Conservation (phyloP, 2,888 invertebrate species). For the Ectobius pallidus region DNA sequence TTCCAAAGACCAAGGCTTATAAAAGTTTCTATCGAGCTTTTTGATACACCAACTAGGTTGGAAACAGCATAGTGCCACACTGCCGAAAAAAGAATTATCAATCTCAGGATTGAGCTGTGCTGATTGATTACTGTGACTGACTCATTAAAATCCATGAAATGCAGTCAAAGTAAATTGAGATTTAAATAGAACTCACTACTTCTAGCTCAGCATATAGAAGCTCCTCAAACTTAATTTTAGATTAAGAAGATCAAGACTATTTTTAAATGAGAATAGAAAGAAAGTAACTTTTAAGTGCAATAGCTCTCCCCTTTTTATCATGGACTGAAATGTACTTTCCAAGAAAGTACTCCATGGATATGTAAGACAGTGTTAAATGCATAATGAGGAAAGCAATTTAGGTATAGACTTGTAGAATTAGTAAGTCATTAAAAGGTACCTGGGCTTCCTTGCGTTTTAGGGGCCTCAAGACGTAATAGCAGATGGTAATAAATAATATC, state of each 20-base stretch:
- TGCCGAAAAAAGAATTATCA: slow-evolving; percentile 11
- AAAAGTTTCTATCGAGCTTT: neutral
- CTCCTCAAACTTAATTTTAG: slow-evolving; percentile 6
- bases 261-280: slow-evolving; percentile 16
- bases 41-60: neutral
- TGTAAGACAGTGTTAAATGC: neutral
- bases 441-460: slow-evolving; percentile 22
- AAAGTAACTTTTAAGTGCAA: slow-evolving; percentile 5
- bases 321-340: slow-evolving; percentile 15
- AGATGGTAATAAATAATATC: too few species aligned
- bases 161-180: too few species aligned
- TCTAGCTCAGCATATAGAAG: slow-evolving; percentile 13
- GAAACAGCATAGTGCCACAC: slow-evolving; percentile 7
- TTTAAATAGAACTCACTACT: neutral
- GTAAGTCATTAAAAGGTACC: neutral
- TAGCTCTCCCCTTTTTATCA: slow-evolving; percentile 21
- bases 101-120: slow-evolving; percentile 12
- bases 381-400: neutral
- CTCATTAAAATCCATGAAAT: too few species aligned
- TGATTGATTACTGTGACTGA: neutral
- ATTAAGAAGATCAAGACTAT: neutral
- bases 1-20: slow-evolving; percentile 1
- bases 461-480: slow-evolving; percentile 25
- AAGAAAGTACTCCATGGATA: slow-evolving; percentile 8
- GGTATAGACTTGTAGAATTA: neutral